These are phyloP conservation scores for Heteromurus nitidus DNA, from an alignment of 2,888 invertebrate species.

Conservation along the genomic window DNA sequence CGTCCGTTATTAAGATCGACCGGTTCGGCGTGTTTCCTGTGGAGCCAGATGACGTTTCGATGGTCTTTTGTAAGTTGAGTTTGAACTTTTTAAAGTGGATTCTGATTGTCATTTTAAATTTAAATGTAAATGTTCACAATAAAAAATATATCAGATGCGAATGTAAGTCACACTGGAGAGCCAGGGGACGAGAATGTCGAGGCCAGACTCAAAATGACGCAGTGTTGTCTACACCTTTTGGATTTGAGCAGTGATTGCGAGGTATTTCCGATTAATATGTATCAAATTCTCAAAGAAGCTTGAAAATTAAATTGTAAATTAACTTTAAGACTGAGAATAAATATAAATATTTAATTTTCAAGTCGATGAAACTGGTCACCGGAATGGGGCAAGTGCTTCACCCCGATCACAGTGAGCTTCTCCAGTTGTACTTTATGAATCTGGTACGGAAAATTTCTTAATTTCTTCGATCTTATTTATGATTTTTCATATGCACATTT, in stretches of 20 bases:
- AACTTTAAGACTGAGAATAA: too few species aligned
- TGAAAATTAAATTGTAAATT: too few species aligned
- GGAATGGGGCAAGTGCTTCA: slow-evolving; percentile 37
- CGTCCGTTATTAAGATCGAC: too few species aligned
- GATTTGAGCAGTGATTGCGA: background rate
- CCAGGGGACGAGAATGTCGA: background rate
- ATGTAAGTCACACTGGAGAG: slow-evolving; percentile 31
- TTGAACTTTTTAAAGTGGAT: background rate
- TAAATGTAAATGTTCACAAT: background rate
- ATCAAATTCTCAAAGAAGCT: background rate
- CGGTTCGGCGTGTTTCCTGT: slow-evolving; percentile 19
- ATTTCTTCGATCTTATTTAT: background rate
- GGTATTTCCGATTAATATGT: background rate
- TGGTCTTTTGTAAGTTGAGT: slow-evolving; percentile 54
- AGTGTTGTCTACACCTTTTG: background rate
- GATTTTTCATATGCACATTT: background rate
- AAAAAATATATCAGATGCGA: slow-evolving; percentile 33
- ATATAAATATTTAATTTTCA: background rate
- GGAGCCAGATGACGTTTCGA: slow-evolving; percentile 23
- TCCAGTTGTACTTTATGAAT: slow-evolving; percentile 40
- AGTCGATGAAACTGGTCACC: slow-evolving; percentile 44
- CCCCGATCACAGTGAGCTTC: background rate
- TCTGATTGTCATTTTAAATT: slow-evolving; percentile 2
- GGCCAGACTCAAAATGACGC: slow-evolving; percentile 21
- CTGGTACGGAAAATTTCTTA: slow-evolving; percentile 21